Evolutionary conservation across 1,140 invertebrate species (phyloP).

Genomic region (Contarinia nasturtii): DNA sequence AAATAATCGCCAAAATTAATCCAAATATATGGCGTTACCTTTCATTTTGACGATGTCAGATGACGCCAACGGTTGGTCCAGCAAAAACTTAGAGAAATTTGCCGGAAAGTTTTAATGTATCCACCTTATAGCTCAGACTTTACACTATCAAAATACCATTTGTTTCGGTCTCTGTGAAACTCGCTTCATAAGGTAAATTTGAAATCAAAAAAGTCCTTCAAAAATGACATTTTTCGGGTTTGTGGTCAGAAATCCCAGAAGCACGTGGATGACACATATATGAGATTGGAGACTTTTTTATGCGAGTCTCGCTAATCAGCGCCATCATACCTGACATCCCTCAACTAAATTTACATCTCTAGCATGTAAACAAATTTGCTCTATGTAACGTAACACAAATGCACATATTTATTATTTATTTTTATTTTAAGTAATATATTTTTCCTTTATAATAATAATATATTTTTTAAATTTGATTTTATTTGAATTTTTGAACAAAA

Average conservation of each 20-base stretch:
- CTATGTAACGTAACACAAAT: no score
- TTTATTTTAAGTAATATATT: no score
- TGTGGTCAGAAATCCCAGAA: conserved; percentile 8
- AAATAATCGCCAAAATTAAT: not conserved
- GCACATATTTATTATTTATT: no score
- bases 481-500: no score
- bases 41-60: conserved; percentile 20
- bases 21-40: conserved; percentile 13
- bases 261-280: no score
- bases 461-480: no score
- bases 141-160: conserved; percentile 23
- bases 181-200: conserved; percentile 8
- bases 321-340: no score
- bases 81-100: conserved; percentile 19
- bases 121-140: conserved; percentile 26
- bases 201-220: conserved; percentile 1
- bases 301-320: no score
- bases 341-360: no score
- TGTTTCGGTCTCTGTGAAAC: conserved; percentile 19
- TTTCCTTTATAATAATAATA: no score
- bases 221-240: conserved; percentile 9
- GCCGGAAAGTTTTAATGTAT: conserved; percentile 24
- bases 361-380: no score
- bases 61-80: conserved; percentile 16
- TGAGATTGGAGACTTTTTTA: no score